phyloP scores from a whole-genome alignment of 2,888 invertebrate genomes.

The Nesidiocoris tenuis region DNA sequence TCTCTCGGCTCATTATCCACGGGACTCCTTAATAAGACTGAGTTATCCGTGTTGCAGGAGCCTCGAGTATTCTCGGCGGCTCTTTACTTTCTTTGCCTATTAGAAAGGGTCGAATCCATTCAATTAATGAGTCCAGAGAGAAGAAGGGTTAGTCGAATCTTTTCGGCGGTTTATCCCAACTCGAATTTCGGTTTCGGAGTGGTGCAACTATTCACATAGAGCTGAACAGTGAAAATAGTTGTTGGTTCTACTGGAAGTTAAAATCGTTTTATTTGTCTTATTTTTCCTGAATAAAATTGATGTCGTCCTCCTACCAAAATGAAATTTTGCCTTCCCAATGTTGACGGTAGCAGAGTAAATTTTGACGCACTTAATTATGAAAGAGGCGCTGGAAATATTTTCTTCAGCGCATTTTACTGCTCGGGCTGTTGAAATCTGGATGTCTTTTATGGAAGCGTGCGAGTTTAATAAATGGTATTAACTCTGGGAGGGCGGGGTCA shows the following conservation, averaged over 20 bases:
- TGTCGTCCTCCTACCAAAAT: too few species aligned
- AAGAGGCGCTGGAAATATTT: too few species aligned
- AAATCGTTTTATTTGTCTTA: too few species aligned
- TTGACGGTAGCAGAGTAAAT: too few species aligned
- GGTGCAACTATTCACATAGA: too few species aligned
- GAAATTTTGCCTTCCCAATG: too few species aligned
- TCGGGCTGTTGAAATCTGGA: neutral
- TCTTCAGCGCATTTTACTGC: neutral
- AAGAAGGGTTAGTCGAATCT: neutral
- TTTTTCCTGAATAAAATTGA: too few species aligned
- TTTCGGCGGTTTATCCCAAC: too few species aligned
- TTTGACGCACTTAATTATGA: too few species aligned
- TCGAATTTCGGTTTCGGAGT: too few species aligned
- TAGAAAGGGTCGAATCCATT: constrained; percentile 44
- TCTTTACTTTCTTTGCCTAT: neutral
- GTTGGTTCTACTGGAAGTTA: too few species aligned
- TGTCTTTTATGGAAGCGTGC: constrained; percentile 18
- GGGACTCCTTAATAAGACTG: constrained; percentile 42
- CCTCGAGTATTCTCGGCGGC: neutral
- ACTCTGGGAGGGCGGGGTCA: neutral
- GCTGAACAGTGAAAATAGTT: too few species aligned
- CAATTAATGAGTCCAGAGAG: constrained; percentile 41
- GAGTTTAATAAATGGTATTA: constrained; percentile 19
- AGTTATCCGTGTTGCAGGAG: constrained; percentile 38
- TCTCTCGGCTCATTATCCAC: constrained; percentile 44